Base-by-base conservation (phyloP, 2,888 invertebrate species). In the Noctuana brunneofusca region DNA sequence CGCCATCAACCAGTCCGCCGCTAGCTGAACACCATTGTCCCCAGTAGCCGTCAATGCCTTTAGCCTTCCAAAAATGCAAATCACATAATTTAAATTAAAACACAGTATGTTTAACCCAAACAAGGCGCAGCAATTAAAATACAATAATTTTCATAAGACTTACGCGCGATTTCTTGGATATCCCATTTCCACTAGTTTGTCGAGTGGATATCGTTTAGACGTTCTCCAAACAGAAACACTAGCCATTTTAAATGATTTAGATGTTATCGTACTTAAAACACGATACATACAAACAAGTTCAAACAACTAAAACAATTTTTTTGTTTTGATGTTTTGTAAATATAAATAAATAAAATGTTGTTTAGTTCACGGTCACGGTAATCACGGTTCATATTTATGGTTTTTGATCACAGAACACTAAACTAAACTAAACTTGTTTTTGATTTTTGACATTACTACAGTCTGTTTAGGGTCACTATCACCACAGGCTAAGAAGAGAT, bases 11-110 rank as follows among this genome's bases (percentile, higher is more conserved):
- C 97, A 98, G 79, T 97, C 97, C 0, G 97, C 96, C 8, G 97
- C 97, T 65, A 97, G 90, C 82, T 97, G 97, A 24, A 97, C 96
- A 66, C 97, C 96, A 64, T 96, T 93, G 81, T 97, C 95, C 16
- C 97, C 97, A 3, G 97, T 98, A 9, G 97, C 97, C 14, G 97
- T 97, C 66, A 98, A 84, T 4, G 97, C 97, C 80, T 97, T 98
- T 79, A 97, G 95, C 46, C 97, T 97, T 78, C 58, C 41, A 41
- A 87, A 87, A 16, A 20, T n/a, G n/a, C n/a, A 53, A 53, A 38
- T 43, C 5, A 20, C 20, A 20, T 0, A 20, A 0, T 9, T 12
- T 12, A 11, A 1, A 18, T 43, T 43, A 20, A 20, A 46, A 24
- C 16, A 41, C n/a, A n/a, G n/a, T n/a, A n/a, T n/a, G n/a, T n/a